Evolutionary conservation across 2,888 invertebrate genomes (phyloP).

Genomic region (Tachystola acroxantha): DNA sequence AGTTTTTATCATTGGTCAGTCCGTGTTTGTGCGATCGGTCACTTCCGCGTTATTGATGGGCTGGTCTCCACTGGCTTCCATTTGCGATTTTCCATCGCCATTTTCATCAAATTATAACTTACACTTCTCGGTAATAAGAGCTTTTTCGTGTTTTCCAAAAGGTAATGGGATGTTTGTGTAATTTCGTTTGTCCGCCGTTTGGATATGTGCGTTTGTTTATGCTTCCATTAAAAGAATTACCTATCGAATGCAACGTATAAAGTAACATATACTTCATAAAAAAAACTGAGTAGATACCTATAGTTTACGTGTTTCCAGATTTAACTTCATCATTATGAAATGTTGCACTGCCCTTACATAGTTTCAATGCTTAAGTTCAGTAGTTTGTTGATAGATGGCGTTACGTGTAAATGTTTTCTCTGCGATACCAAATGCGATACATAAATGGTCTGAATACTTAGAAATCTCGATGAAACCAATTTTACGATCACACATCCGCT

Average conservation of each 20-base stretch:
- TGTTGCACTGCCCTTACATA: too few relatives aligned
- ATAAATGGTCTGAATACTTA: background rate
- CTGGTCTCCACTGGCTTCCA: conserved; percentile 48
- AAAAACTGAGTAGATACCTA: too few relatives aligned
- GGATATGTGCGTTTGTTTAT: background rate
- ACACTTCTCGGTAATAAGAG: conserved; percentile 11
- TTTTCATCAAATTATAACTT: conserved; percentile 18
- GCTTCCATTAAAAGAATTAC: conserved; percentile 7
- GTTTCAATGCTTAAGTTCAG: too few relatives aligned
- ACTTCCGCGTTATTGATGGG: conserved; percentile 72
- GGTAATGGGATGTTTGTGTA: conserved; percentile 9
- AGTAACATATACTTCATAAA: too few relatives aligned
- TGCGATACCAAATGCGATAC: too few relatives aligned
- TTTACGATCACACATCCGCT: background rate
- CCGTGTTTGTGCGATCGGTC: conserved; percentile 74
- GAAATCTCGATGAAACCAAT: background rate
- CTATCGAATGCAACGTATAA: too few relatives aligned
- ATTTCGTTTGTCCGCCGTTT: conserved; percentile 2
- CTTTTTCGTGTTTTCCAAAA: conserved; percentile 5
- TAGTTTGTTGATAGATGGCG: conserved; percentile 1
- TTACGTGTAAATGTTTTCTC: conserved; percentile 1
- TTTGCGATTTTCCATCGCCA: conserved; percentile 36
- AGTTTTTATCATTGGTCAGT: conserved; percentile 76
- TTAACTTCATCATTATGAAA: too few relatives aligned
- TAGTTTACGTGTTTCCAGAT: too few relatives aligned